Evolutionary conservation across 1,140 invertebrate species (phyloP).

Genomic region (Cecropterus lyciades): DNA sequence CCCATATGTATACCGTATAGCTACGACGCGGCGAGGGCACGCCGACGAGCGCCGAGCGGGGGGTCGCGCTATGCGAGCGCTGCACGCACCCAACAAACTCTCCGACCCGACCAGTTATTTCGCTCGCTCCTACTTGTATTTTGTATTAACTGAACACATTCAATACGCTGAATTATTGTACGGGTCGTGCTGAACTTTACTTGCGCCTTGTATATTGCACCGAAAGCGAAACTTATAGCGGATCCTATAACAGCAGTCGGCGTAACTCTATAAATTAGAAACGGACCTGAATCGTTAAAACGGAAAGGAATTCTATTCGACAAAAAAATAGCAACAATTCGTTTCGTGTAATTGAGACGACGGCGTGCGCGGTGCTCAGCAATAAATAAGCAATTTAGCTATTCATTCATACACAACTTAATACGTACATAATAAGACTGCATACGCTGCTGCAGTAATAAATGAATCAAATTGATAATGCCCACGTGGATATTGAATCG

Average conservation of each 20-base stretch:
- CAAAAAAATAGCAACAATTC: constrained; percentile 20
- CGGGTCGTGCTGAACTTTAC: constrained; percentile 17
- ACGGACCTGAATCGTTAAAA: constrained; percentile 18
- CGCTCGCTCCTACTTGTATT: constrained; percentile 51
- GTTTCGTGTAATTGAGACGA: constrained; percentile 14
- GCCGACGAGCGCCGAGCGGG: constrained; percentile 64
- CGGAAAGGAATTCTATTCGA: constrained; percentile 12
- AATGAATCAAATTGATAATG: constrained; percentile 18
- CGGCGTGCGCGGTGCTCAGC: constrained; percentile 2
- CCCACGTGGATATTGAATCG: constrained; percentile 27
- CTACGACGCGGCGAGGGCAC: constrained; percentile 66
- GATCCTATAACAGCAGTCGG: constrained; percentile 15
- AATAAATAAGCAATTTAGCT: constrained; percentile 24
- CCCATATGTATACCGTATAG: constrained; percentile 79
- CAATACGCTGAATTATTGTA: constrained; percentile 23
- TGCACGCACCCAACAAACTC: constrained; percentile 69
- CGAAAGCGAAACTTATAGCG: constrained; percentile 31
- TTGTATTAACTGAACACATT: constrained; percentile 45
- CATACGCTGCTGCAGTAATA: constrained; percentile 37
- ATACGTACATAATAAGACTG: constrained; percentile 35
- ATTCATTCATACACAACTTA: constrained; percentile 32
- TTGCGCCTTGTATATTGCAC: constrained; percentile 5
- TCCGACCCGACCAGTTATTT: constrained; percentile 69
- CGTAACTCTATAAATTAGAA: constrained; percentile 25
- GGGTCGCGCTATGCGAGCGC: constrained; percentile 60